Base-by-base conservation (phyloP, 2,888 invertebrate species). In the Apotomis capreana region DNA sequence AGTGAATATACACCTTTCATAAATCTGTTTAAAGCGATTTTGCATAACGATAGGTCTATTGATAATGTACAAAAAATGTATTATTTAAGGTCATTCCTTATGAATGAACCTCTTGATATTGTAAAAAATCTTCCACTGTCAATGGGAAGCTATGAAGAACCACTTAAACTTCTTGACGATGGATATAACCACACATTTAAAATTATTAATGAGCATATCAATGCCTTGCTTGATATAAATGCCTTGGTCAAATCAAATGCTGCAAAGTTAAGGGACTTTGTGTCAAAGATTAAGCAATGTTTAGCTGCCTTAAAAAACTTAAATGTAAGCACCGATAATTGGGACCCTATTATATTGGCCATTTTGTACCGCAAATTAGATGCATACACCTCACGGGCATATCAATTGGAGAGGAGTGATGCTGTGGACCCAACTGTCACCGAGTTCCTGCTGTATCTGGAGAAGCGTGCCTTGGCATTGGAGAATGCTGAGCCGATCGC, bases 401-500 rank as follows among this genome's bases (percentile, higher is more conserved):
- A 69, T 12, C 69, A 69, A 13, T 49, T 69, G 13, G 69, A 69
- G 40, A 13, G 63, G n/a, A 12, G 36, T 5, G 40, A n/a, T 3
- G 10, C 40, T n/a, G 37, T 12, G 12, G 69, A 69, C 0, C 63
- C 69, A 0, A 63, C 26, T 5, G 9, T 69, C 2, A 9, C 3
- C 2, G 58, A 69, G 4, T 69, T 69, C 15, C 37, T 69, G 40
- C 4, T n/a, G 8, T 69, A 51, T 15, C 12, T 69, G 26, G 62
- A 69, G 36, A 62, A 62, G 46, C 61, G 69, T 8, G 69, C 69
- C 44, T n/a, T 69, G 62, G 69, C 69, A 13, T 9, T 69, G 49
- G 62, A 69, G 10, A 69, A 62, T 62, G 69, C 57, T 55, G 62
- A 62, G 49, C 57, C 61, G 4, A 8, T 15, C 2, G 9, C 15